A percentile compares a stretch with the other conserved stretches of the same genome.
Conservation (phyloP, 2,797 vertebrate genomes). For the Oreochromis grahami region DNA sequence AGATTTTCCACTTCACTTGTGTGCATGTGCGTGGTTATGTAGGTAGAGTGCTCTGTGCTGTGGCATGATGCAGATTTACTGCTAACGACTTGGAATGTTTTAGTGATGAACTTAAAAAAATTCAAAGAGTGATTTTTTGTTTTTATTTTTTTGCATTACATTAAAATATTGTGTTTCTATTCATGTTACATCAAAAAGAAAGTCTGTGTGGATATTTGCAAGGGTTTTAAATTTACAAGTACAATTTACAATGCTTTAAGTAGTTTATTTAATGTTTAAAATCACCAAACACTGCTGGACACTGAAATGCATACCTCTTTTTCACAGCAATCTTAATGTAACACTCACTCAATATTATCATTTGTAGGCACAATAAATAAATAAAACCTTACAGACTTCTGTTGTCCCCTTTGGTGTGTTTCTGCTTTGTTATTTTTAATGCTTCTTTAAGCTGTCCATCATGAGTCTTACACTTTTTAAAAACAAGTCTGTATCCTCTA, state of each 20-base stretch:
- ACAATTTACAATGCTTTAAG: background rate
- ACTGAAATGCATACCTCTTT: background rate
- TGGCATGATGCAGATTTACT: background rate
- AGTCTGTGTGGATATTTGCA: background rate
- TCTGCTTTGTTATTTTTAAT: background rate
- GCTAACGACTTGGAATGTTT: background rate
- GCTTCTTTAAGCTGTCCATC: background rate
- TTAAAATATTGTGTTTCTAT: background rate
- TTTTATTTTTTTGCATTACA: background rate
- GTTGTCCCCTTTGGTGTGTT: background rate
- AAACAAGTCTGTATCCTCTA: background rate
- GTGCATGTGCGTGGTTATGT: background rate
- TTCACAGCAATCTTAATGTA: background rate
- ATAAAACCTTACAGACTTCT: rapidly evolving
- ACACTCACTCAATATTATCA: background rate
- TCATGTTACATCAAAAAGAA: background rate
- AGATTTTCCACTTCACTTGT: background rate
- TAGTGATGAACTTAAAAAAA: background rate
- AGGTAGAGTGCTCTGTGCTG: background rate
- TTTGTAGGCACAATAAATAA: background rate
- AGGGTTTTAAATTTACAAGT: background rate
- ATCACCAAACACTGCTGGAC: background rate
- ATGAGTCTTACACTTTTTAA: background rate
- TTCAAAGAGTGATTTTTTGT: background rate
- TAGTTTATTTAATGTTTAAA: background rate